Base-by-base conservation (phyloP, 2,888 invertebrate genomes). In the Folsomia manolachei region DNA sequence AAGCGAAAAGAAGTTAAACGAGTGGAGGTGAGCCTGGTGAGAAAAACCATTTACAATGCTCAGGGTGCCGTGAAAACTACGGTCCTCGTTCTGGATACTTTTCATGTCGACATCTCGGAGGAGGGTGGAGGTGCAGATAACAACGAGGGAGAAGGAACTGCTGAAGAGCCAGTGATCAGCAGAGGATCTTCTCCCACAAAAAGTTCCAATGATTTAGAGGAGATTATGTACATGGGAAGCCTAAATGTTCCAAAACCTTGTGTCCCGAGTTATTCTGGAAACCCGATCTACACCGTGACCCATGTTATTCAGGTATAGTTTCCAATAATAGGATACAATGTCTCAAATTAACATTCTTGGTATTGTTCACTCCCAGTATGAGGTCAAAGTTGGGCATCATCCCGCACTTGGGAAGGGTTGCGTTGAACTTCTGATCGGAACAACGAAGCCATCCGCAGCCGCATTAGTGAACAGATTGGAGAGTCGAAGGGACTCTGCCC, bases 351-450 rank as follows among this genome's bases (percentile, higher is more conserved):
- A 51, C 9, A 51, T 60, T 60, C 60, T 60, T n/a, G 7, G 21
- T 18, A 60, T n/a, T n/a, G n/a, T n/a, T n/a, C n/a, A 60, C 9
- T 24, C 24, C 18, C 27, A 63, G 63, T 63, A 63, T 27, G 27
- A 63, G 27, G 63, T 63, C 4, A 27, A 25, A 27, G 19, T 63
- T n/a, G 26, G 4, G 26, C 27, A 27, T 18, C 63, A 63, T n/a
- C 63, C 63, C 2, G 26, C 9, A 11, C 4, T 26, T 11, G 63
- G 63, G 21, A 63, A 63, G n/a, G 63, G 63, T 9, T 4, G 18
- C n/a, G n/a, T 27, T n/a, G 63, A 63, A 27, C 14, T 63, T n/a
- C n/a, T 63, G 7, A 27, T 63, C n/a, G 63, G 63, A n/a, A 63
- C 63, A 27, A 63, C 63, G 27, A 63, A 63, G 27, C 63, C 63